phyloP scores from a whole-genome alignment of 1,140 invertebrate species.

The Anadara kagoshimensis region DNA sequence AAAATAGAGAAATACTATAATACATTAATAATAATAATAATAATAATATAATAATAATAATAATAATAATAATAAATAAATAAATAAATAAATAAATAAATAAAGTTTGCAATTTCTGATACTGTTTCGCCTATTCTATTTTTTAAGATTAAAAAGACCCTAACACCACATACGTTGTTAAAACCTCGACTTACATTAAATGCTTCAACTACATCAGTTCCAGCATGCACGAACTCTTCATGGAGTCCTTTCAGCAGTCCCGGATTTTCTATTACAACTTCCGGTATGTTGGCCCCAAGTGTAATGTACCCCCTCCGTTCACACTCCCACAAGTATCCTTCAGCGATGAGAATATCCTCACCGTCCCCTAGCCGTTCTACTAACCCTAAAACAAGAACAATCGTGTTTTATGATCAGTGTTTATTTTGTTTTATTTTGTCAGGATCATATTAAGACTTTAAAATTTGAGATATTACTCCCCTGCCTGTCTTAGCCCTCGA shows the following conservation, averaged over 20 bases:
- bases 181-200: conserved; percentile 46
- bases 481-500: too few species aligned
- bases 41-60: background rate
- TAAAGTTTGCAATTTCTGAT: background rate
- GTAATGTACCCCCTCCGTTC: conserved; percentile 52
- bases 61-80: background rate
- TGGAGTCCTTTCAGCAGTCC: conserved; percentile 44
- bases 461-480: too few species aligned
- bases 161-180: background rate
- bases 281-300: conserved; percentile 51
- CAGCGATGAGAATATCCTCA: conserved; percentile 51
- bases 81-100: background rate
- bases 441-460: too few species aligned
- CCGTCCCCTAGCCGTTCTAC: conserved; percentile 45
- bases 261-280: conserved; percentile 59
- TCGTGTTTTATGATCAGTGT: too few species aligned
- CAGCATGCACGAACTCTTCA: conserved; percentile 60
- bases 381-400: conserved; percentile 41
- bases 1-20: too few species aligned
- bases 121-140: background rate
- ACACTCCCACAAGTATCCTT: conserved; percentile 64
- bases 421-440: too few species aligned
- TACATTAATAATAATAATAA: too few species aligned
- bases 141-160: background rate
- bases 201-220: conserved; percentile 58